phyloP scores from a whole-genome alignment of 2,797 vertebrate genomes.

The Sarcoramphus papa region DNA sequence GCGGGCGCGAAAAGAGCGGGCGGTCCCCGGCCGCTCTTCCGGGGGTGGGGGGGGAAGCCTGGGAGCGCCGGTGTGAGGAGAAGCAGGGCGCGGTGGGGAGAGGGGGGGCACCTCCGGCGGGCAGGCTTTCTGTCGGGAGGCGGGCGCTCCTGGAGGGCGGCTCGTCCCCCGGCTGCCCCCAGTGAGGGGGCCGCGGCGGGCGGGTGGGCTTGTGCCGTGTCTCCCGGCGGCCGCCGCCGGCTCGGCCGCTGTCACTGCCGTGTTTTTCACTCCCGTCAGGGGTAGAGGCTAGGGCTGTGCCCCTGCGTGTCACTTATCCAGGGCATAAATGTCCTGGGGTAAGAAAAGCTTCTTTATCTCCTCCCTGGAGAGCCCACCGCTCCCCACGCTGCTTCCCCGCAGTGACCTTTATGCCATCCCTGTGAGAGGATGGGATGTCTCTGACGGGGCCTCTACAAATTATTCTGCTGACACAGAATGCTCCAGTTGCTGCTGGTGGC shows the following conservation, averaged over 20 bases:
- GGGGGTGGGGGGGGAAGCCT: too few species aligned
- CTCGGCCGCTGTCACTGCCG: background rate
- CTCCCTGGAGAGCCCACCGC: accelerated
- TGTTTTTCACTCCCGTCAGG: accelerated
- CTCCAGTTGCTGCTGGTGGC: background rate
- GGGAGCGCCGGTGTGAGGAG: background rate
- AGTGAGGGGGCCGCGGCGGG: background rate
- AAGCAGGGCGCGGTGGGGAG: background rate
- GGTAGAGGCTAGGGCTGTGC: too few species aligned
- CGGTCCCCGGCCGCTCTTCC: too few species aligned
- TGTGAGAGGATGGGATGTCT: background rate
- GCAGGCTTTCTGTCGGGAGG: background rate
- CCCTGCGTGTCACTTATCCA: accelerated
- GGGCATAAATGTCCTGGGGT: accelerated
- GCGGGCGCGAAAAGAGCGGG: background rate
- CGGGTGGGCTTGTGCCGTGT: too few species aligned
- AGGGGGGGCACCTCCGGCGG: too few species aligned
- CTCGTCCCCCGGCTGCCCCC: too few species aligned
- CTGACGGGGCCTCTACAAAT: accelerated
- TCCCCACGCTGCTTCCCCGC: accelerated
- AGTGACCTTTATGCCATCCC: accelerated
- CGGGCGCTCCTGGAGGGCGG: background rate
- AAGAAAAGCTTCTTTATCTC: background rate
- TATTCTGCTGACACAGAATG: accelerated
- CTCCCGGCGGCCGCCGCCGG: background rate